These are phyloP conservation scores for Dinocampus coccinellae DNA, from an alignment of 2,888 invertebrate genomes.

Conservation along the genomic window DNA sequence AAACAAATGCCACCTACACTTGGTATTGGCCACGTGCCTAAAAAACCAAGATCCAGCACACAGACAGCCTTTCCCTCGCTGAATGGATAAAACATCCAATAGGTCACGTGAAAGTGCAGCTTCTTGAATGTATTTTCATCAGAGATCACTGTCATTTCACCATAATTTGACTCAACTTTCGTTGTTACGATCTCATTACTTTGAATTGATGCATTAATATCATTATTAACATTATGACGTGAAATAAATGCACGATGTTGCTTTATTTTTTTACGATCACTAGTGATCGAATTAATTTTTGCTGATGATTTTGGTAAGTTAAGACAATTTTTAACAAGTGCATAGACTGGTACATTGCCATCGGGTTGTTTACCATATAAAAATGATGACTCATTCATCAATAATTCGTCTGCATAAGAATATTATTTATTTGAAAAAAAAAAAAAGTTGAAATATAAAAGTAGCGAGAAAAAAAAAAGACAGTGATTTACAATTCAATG, in stretches of 20 bases:
- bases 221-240: not conserved
- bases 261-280: slow-evolving; percentile 19
- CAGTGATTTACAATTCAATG: not conserved
- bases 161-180: slow-evolving; percentile 43
- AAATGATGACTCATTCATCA: slow-evolving; percentile 72
- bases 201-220: slow-evolving; percentile 31
- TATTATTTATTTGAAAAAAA: not conserved
- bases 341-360: slow-evolving; percentile 74
- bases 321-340: slow-evolving; percentile 72
- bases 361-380: slow-evolving; percentile 74
- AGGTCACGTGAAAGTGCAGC: slow-evolving; percentile 75
- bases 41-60: slow-evolving; percentile 70
- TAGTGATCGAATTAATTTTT: slow-evolving; percentile 10
- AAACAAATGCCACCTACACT: slow-evolving; percentile 74
- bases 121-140: slow-evolving; percentile 51
- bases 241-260: slow-evolving; percentile 8
- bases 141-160: slow-evolving; percentile 41
- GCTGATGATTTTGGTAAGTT: slow-evolving; percentile 1
- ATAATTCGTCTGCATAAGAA: slow-evolving; percentile 62
- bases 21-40: slow-evolving; percentile 75
- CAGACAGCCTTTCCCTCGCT: slow-evolving; percentile 75
- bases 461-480: not conserved
- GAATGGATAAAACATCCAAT: slow-evolving; percentile 80
- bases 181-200: slow-evolving; percentile 44
- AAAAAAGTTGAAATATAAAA: not conserved